Base-by-base conservation (phyloP, 2,113 vertebrate species). In the Spermophilus dauricus region DNA sequence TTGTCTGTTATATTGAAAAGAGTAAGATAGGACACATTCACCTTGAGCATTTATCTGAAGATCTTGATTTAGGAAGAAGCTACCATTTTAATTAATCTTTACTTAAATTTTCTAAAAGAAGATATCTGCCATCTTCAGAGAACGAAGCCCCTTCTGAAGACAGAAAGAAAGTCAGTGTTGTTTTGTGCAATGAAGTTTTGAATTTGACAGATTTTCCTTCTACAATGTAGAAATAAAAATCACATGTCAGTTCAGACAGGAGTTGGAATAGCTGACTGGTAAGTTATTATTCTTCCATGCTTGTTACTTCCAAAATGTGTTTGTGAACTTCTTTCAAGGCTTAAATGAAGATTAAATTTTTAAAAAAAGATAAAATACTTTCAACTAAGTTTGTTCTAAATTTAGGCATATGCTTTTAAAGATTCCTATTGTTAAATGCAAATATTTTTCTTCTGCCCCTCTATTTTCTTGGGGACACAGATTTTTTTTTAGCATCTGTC, bases 401-500 rank as follows among this genome's bases (percentile, higher is more conserved):
- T 96, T 96, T 97, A 97, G 84, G 51, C 87, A 72, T 72, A 69
- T 95, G 88, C 45, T 97, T 96, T 87, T 16, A 89, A 91, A 96
- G 76, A 80, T 28, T 76, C 48, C 56, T 86, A 90, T 93, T 98
- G 92, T 96, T 96, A 76, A 48, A 96, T 93, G 95, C 91, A 98
- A 86, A 85, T 95, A 96, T 96, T 95, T 96, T 86, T 94, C 97
- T 77, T 93, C 97, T 94, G 63, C 65, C 91, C 87, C 94, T 89
- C 80, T 86, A 83, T 91, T 89, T 95, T 97, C 94, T 61, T 48
- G 96, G 95, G 96, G 85, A 89, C 82, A 87, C 20, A 30, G 28
- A 53, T 72, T 94, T 72, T 94, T 94, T 95, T 97, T 94, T 98
- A 85, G 93, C 63, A 88, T 97, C 98, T 97, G 70, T 92, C 98